Base-by-base conservation (phyloP, 1,140 invertebrate genomes). In the Brachionus rubens region DNA sequence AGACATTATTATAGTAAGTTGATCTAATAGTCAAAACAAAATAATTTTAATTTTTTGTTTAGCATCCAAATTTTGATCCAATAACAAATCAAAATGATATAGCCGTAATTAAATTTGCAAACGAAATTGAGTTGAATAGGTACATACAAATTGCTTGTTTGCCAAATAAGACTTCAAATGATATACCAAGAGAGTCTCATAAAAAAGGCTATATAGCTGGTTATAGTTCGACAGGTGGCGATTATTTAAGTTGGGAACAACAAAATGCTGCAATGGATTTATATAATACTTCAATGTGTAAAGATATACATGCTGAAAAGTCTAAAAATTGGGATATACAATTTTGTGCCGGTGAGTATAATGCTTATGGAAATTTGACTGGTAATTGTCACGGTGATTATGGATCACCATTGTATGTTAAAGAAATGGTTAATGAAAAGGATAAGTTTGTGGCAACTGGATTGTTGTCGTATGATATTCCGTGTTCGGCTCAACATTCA, bases 231-330 rank as follows among this genome's bases (percentile, higher is more conserved):
- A 5, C 68, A 0, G 59, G 59, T 12, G 19, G 50, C 16, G 7
- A 19, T 1, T 72, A 50, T 30, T 9, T 4, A 24, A n/a, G 19
- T 36, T 50, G 43, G 43, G 43, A 50, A 4, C 36, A 40, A 16
- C 7, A 10, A 0, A 54, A 72, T 16, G 41, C 30, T 0, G 28
- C 0, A 12, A 7, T 50, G 0, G 68, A 72, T 54, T 14, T 72
- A 1, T 72, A 30, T 24, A 72, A 72, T 50, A 50, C 7, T 3
- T 72, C 68, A 2, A 72, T 72, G 68, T 72, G 68, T 54, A 26
- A 48, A 3, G 47, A 30, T 40, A 33, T 72, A 1, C 0, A 48
- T 21, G n/a, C 43, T 1, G 46, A 52, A 28, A 48, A 30, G n/a
- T 5, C 46, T 16, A 48, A 54, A 72, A 24, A 72, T 41, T 72